phyloP scores from a whole-genome alignment of 2,888 invertebrate genomes.

The Eristalinus aeneus region DNA sequence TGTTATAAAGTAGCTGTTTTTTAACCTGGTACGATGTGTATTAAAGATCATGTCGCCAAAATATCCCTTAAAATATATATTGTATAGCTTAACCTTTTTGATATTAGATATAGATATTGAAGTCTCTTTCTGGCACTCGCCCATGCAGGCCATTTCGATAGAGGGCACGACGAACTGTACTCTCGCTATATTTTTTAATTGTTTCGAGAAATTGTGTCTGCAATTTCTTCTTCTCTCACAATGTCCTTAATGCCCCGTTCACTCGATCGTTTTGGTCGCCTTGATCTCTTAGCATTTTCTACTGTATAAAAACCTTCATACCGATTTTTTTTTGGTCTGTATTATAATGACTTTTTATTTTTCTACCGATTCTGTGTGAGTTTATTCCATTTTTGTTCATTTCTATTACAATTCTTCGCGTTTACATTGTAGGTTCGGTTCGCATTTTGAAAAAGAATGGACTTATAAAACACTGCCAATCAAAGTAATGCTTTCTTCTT shows the following conservation, averaged over 20 bases:
- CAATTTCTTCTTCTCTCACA: neutral
- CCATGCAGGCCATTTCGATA: neutral
- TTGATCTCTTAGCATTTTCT: neutral
- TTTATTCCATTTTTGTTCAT: neutral
- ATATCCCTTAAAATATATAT: neutral
- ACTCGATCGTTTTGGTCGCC: neutral
- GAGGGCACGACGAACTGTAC: too few species aligned
- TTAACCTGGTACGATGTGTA: too few species aligned
- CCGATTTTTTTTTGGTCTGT: neutral
- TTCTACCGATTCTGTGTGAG: neutral
- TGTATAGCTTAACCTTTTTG: too few species aligned
- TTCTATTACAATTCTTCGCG: neutral
- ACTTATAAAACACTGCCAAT: neutral
- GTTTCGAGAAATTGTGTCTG: neutral
- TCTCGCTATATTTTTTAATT: neutral
- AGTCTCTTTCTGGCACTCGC: neutral
- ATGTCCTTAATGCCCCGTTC: neutral
- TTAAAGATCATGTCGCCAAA: neutral
- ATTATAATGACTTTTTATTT: neutral
- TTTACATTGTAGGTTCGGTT: neutral
- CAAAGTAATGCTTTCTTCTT: neutral
- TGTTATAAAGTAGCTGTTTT: too few species aligned
- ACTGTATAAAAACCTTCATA: neutral
- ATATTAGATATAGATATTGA: too few species aligned
- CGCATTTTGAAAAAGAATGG: neutral